Base-by-base conservation (phyloP, 37 sponge, comb jelly and placozoan genomes). In the Geodia barretti region DNA sequence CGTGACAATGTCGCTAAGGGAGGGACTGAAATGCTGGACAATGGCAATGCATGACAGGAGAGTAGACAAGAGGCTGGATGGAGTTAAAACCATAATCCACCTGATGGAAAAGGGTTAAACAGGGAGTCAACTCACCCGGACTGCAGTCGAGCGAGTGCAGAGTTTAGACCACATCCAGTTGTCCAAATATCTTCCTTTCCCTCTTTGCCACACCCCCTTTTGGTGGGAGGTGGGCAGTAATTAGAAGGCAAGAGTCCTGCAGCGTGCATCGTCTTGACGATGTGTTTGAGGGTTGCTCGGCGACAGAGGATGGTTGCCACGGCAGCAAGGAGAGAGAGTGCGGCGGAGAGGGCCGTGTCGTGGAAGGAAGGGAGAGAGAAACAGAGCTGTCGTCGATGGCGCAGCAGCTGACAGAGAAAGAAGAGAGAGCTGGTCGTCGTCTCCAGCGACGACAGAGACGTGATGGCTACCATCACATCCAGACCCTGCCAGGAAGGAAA, bases 221-320 rank as follows among this genome's bases (percentile, higher is more conserved):
- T 34, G 29, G 62, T 34, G 21, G 73, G 69, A 7, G 62, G 26
- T 0, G 81, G 69, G 1, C 68, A 68, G 26, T 76, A 40, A 62
- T 84, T 70, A 0, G 76, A 66, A 1, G 80, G 42, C 26, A 84
- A 47, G 14, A 69, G 32, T 9, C 89, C 89, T 0, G 77, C 38
- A 19, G 84, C 38, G 34, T 90, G 41, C 90, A 90, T 86, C 21
- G 87, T 82, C 83, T 91, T 78, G 26, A 82, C 24, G 41, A 65
- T 61, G 25, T 76, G 74, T 69, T 79, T 75, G 39, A 92, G 68
- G 32, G 67, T 69, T 1, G 73, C 41, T 39, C 63, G 36, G 1
- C 77, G 81, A 36, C 76, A 76, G 32, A 89, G 61, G 34, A 89
- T 34, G 20, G 80, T 72, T 29, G 72, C 83, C 29, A 54, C 60